Evolutionary conservation across 2,113 vertebrate genomes (phyloP).

Genomic region (Mionectes macconnelli): DNA sequence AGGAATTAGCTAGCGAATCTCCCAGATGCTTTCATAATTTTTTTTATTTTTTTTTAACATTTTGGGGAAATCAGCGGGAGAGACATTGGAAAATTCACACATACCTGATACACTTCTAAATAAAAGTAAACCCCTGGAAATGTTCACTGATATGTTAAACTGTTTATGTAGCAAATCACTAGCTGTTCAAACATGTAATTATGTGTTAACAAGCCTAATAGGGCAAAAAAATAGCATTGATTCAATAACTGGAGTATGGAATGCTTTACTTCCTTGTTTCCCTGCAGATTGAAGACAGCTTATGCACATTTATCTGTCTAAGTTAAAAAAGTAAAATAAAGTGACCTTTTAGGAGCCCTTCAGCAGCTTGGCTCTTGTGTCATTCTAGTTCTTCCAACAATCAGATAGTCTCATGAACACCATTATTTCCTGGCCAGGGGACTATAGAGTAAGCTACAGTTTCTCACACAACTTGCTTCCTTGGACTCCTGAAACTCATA

Average conservation of each 20-base stretch:
- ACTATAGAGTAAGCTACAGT: not conserved
- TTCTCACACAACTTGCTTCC: conserved; percentile 19
- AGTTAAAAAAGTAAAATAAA: not conserved
- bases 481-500: not conserved
- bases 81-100: not conserved
- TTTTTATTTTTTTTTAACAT: fast-evolving
- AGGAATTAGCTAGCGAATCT: not conserved
- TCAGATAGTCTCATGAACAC: not conserved
- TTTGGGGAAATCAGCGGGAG: not conserved
- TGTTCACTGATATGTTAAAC: not conserved
- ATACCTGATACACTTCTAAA: not conserved
- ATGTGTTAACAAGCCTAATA: not conserved
- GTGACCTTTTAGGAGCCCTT: conserved; percentile 1
- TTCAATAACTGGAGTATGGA: not conserved
- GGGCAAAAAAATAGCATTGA: not conserved
- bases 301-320: not conserved
- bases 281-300: not conserved
- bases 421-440: not conserved
- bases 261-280: not conserved
- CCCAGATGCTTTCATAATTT: not conserved
- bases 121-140: not conserved
- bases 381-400: not conserved
- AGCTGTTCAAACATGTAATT: not conserved
- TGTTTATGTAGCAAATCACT: not conserved
- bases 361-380: not conserved